Evolutionary conservation across 2,888 invertebrate genomes (phyloP).

Genomic region (Philereme transversata): DNA sequence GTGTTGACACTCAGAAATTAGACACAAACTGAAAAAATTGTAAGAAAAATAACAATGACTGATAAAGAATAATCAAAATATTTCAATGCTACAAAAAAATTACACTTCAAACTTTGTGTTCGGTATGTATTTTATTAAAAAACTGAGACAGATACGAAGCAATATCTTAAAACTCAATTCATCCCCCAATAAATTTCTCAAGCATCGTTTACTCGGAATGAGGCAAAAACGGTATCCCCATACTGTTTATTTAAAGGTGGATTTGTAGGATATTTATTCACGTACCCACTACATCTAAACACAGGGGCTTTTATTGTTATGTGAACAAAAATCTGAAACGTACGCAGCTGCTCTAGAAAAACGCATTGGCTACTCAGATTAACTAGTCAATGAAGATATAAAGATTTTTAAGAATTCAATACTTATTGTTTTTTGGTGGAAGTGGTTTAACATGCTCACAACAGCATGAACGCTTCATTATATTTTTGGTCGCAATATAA

Average conservation of each 20-base stretch:
- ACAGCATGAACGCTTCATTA: no score
- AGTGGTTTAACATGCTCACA: no score
- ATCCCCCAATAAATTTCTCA: conserved; percentile 81
- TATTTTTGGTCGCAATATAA: no score
- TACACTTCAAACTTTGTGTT: no score
- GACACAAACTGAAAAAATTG: no score
- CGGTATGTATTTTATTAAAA: conserved; percentile 24
- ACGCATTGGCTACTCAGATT: conserved; percentile 27
- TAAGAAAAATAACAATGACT: no score
- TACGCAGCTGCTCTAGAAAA: conserved; percentile 37
- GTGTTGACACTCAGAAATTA: no score
- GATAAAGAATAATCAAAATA: no score
- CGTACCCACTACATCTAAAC: conserved; percentile 55
- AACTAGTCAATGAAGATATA: no score
- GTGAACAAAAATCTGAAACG: conserved; percentile 43
- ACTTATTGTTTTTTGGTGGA: no score
- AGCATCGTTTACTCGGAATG: conserved; percentile 80
- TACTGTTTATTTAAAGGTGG: conserved; percentile 82
- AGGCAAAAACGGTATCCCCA: conserved; percentile 78
- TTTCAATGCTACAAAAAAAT: no score
- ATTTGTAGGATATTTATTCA: conserved; percentile 80
- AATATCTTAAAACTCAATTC: conserved; percentile 76
- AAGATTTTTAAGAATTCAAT: no score
- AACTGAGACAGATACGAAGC: conserved; percentile 60
- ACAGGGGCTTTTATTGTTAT: conserved; percentile 34